Conservation (phyloP, 2,888 invertebrate genomes). For the Hybos culiciformis region DNA sequence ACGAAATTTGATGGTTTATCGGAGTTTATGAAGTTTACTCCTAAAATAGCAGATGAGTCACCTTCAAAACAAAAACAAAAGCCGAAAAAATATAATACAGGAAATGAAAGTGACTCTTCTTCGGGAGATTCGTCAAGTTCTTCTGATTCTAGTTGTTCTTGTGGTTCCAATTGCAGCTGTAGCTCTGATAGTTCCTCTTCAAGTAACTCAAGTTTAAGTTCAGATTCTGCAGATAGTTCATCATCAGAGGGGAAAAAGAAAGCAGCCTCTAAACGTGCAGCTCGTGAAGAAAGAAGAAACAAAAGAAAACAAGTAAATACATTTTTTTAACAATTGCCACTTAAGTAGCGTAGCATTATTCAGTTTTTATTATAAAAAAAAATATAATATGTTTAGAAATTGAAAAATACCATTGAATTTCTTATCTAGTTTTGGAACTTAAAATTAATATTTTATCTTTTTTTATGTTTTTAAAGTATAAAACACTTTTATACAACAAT, state of each 20-base stretch:
- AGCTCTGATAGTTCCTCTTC: constrained; percentile 54
- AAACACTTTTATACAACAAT: too few species aligned
- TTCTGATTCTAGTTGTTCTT: constrained; percentile 65
- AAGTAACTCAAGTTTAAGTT: constrained; percentile 46
- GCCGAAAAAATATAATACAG: constrained; percentile 8
- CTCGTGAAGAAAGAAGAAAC: constrained; percentile 39
- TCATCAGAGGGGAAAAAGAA: constrained; percentile 34
- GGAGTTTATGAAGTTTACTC: constrained; percentile 1
- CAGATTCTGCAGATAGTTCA: constrained; percentile 38
- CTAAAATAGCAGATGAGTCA: constrained; percentile 18
- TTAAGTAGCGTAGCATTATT: too few species aligned
- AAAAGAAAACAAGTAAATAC: constrained; percentile 20
- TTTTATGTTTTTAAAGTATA: too few species aligned
- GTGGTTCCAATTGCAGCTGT: constrained; percentile 74
- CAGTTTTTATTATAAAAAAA: too few species aligned
- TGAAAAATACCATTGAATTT: too few species aligned
- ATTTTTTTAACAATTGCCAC: too few species aligned
- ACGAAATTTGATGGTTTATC: constrained; percentile 19
- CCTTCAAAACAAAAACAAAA: constrained; percentile 25
- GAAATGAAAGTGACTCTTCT: constrained; percentile 38
- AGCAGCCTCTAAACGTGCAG: constrained; percentile 29
- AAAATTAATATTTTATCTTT: too few species aligned
- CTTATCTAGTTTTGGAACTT: too few species aligned
- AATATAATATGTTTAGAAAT: too few species aligned
- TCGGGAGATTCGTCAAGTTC: constrained; percentile 66